Evolutionary conservation across 2,113 vertebrate species (phyloP), one percentile per base, ranked within the genome.

Genomic region (Lagopus muta): DNA sequence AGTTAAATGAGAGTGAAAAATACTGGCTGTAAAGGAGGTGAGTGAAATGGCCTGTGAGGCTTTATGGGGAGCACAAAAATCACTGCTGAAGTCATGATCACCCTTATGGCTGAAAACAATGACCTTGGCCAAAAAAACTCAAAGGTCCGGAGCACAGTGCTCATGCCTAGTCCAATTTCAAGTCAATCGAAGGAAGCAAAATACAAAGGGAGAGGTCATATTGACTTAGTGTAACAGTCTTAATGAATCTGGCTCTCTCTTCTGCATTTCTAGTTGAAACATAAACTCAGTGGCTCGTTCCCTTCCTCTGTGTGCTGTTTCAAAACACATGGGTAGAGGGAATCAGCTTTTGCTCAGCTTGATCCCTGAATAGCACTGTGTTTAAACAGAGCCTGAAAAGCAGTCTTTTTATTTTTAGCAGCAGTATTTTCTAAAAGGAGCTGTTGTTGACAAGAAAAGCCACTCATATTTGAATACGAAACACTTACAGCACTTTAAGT

Each of bases 121-220:
- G 5, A 94, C 60, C 47, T 90, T 52, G 60, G 64, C 69, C 55
- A 61, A 83, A 88, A 76, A 74, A 94, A 96, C 47, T 77, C 76
- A 47, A 34, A 74, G 90, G 73, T 52, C 88, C 50, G 66, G 65
- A 83, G 70, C 7, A 34, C 1, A 4, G 45, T 30, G 47, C 64
- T 94, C 1, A 1, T 81, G 87, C 91, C 75, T 27, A 47, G 88
- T 81, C 60, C 76, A 54, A 90, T 93, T 94, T 74, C 55, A 25
- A 88, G 17, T 91, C 94, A 92, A 95, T 94, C 8, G 42, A 91
- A 94, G 90, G 88, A 96, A 93, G 86, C 38, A 43, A 93, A 95
- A 84, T 75, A 90, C 83, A 87, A 93, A 89, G 32, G 64, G 43
- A 93, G 89, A 94, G 89, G 71, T 82, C 88, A 13, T 84, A 83